Evolutionary conservation across 2,797 vertebrate species (phyloP).

Genomic region (Lindbergichthys nudifrons): DNA sequence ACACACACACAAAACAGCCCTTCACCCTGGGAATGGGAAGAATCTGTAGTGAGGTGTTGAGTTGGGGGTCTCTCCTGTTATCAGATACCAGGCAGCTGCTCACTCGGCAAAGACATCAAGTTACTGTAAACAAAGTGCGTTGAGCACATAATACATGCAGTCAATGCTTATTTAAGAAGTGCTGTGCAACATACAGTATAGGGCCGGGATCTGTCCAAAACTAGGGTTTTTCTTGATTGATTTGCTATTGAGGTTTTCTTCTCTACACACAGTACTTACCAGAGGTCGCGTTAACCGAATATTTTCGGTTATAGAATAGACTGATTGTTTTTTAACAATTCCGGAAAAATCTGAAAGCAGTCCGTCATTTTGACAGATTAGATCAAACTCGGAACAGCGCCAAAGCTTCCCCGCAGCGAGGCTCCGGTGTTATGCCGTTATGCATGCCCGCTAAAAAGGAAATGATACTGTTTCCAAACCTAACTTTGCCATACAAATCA

Average conservation of each 20-base stretch:
- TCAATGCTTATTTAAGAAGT: background rate
- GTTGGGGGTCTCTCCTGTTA: conserved; percentile 61
- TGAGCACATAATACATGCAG: background rate
- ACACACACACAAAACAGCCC: conserved; percentile 24
- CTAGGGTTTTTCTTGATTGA: background rate
- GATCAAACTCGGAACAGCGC: too few relatives aligned
- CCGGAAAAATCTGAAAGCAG: too few relatives aligned
- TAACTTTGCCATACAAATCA: too few relatives aligned
- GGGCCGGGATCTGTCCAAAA: background rate
- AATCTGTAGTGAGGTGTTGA: conserved; percentile 69
- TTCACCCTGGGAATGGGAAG: conserved; percentile 70
- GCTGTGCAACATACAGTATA: background rate
- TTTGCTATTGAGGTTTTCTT: background rate
- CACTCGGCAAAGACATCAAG: conserved; percentile 17
- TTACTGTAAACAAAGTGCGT: conserved; percentile 15
- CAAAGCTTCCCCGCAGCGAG: too few relatives aligned
- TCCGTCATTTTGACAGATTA: too few relatives aligned
- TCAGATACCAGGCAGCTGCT: conserved; percentile 61
- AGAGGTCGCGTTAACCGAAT: too few relatives aligned
- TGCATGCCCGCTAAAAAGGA: too few relatives aligned
- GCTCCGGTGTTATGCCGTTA: too few relatives aligned
- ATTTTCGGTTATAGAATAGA: too few relatives aligned
- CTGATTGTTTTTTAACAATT: too few relatives aligned
- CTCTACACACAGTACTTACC: background rate
- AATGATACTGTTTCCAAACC: too few relatives aligned